Percentiles rank a stretch among this genome's conserved stretches.
Conservation (phyloP, 1,140 invertebrate species). For the Nebria ingens region DNA sequence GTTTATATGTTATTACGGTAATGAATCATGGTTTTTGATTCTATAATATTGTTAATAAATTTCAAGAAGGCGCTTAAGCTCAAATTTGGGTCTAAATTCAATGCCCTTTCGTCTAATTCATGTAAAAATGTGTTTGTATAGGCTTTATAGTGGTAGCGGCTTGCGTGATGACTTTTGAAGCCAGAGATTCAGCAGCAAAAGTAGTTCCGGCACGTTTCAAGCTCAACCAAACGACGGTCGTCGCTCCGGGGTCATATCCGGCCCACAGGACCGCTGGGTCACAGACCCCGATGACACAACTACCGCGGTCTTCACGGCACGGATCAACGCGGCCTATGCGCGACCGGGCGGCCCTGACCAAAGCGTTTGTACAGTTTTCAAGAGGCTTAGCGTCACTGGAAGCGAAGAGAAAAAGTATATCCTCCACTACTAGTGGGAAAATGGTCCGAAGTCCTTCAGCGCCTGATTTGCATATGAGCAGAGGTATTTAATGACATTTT, state of each 20-base stretch:
- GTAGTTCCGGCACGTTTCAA: constrained; percentile 69
- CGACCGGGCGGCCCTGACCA: constrained; percentile 50
- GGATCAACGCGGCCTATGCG: constrained; percentile 24
- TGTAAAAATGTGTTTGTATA: no score
- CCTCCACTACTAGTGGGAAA: constrained; percentile 12
- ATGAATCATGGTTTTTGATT: no score
- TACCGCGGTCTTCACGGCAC: constrained; percentile 7
- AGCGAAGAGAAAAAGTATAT: constrained; percentile 13
- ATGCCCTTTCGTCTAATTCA: no score
- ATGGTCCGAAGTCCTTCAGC: constrained; percentile 26
- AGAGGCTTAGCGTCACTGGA: constrained; percentile 40
- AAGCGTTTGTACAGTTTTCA: constrained; percentile 59
- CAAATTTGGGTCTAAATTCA: no score
- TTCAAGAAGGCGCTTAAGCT: no score
- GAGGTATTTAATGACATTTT: no score
- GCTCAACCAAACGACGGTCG: constrained; percentile 38
- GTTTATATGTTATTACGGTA: no score
- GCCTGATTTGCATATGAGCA: constrained; percentile 24
- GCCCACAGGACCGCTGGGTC: constrained; percentile 25
- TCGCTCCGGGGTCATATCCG: not conserved
- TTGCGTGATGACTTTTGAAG: constrained; percentile 92
- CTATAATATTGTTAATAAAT: no score
- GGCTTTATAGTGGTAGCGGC: constrained; percentile 87
- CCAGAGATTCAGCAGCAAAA: constrained; percentile 75
- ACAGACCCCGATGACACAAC: constrained; percentile 37